phyloP scores from a whole-genome alignment of 1,140 invertebrate species.

The Panonychus citri region DNA sequence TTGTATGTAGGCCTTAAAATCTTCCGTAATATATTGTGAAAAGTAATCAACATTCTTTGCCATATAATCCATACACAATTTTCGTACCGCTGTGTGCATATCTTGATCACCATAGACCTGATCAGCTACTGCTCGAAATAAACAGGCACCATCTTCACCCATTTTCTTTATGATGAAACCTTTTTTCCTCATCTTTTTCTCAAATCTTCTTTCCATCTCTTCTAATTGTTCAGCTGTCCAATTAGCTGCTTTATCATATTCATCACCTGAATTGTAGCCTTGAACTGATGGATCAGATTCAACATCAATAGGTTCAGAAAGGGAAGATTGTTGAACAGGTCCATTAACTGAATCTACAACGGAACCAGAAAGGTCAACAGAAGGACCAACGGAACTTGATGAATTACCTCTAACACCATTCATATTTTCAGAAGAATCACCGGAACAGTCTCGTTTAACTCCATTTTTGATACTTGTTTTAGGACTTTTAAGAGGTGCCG shows the following conservation, averaged over 20 bases:
- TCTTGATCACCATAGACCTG: conserved; percentile 83
- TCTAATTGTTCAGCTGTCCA: background rate
- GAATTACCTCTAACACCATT: background rate
- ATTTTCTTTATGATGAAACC: conserved; percentile 67
- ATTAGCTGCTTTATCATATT: background rate
- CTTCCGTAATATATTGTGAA: conserved; percentile 77
- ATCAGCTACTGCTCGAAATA: conserved; percentile 75
- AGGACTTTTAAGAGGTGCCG: too few relatives aligned
- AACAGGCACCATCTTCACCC: conserved; percentile 73
- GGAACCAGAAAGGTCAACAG: background rate
- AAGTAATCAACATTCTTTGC: conserved; percentile 68
- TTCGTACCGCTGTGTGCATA: conserved; percentile 59
- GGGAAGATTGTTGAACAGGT: background rate
- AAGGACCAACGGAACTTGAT: background rate
- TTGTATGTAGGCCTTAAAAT: conserved; percentile 61
- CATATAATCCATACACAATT: conserved; percentile 81
- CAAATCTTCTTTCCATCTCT: conserved; percentile 34
- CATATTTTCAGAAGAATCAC: background rate
- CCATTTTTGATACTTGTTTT: background rate
- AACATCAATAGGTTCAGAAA: background rate
- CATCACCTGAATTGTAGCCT: conserved; percentile 1
- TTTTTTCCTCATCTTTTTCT: conserved; percentile 42
- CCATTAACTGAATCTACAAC: too few relatives aligned
- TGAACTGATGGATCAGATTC: background rate
- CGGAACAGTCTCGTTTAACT: background rate